Evolutionary conservation across 2,888 invertebrate species (phyloP).

Genomic region (Ferrisia virgata): DNA sequence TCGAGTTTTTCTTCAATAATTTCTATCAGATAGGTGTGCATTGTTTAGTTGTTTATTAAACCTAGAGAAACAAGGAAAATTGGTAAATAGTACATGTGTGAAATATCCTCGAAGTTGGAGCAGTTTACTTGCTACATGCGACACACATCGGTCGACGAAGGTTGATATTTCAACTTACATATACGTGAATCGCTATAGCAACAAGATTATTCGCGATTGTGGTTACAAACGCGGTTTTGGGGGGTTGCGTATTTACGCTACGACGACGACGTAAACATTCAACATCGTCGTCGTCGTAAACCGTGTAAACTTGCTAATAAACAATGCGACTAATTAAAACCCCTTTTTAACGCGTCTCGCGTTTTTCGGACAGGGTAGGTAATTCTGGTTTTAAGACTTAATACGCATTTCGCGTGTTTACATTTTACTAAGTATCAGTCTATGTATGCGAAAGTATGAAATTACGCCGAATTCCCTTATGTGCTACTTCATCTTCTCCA

Average conservation of each 20-base stretch:
- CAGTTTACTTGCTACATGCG: not conserved
- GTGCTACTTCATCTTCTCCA: constrained; percentile 1
- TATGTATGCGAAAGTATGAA: constrained; percentile 14
- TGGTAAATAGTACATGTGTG: not conserved
- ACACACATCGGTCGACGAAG: not conserved
- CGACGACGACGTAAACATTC: not conserved
- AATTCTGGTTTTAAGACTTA: not conserved
- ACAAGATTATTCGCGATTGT: not conserved
- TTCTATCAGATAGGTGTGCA: too few relatives aligned
- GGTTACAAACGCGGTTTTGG: not conserved
- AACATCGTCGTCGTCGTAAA: not conserved
- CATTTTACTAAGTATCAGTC: constrained; percentile 16
- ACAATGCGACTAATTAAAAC: constrained; percentile 5
- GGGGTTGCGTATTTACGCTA: not conserved
- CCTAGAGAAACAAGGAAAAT: not conserved
- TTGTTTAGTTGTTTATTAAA: too few relatives aligned
- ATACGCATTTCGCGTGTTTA: not conserved
- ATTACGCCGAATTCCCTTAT: not conserved
- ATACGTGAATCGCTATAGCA: not conserved
- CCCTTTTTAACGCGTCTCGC: not conserved
- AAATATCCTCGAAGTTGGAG: not conserved
- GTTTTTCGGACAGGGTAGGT: too few relatives aligned
- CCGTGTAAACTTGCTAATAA: not conserved
- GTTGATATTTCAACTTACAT: not conserved
- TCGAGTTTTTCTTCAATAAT: too few relatives aligned